These are phyloP conservation scores for Crotalus viridis DNA, from an alignment of 2,113 vertebrate genomes.

Conservation along the genomic window DNA sequence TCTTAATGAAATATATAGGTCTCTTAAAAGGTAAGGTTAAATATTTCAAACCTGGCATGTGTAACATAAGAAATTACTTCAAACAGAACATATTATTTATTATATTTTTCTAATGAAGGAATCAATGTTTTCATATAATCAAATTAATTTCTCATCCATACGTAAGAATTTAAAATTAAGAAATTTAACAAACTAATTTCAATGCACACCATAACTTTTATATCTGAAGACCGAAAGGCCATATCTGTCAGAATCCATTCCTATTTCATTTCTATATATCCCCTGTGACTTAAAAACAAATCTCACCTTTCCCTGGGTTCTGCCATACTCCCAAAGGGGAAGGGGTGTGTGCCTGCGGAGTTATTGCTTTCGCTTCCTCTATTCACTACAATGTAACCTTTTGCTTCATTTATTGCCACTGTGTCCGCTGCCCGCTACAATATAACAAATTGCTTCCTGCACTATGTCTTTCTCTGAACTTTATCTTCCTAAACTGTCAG, in stretches of 20 bases:
- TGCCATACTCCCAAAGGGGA: too few relatives aligned
- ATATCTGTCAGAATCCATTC: neutral
- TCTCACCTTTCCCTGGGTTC: too few relatives aligned
- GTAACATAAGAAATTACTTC: constrained; percentile 71
- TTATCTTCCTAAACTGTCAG: too few relatives aligned
- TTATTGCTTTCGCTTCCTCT: too few relatives aligned
- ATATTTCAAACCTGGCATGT: constrained; percentile 74
- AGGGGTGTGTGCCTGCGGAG: too few relatives aligned
- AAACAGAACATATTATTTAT: constrained; percentile 56
- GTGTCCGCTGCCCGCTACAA: too few relatives aligned
- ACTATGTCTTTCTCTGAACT: too few relatives aligned
- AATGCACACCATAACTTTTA: constrained; percentile 68
- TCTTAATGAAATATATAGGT: constrained; percentile 85
- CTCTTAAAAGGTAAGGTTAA: constrained; percentile 89
- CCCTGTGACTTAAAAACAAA: too few relatives aligned
- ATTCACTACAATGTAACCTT: too few relatives aligned
- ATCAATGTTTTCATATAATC: constrained; percentile 67
- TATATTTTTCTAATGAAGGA: constrained; percentile 69
- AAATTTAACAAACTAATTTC: constrained; percentile 75
- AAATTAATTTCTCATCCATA: constrained; percentile 71
- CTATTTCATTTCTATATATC: too few relatives aligned
- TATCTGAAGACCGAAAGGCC: constrained; percentile 54
- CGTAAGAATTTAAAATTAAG: constrained; percentile 65
- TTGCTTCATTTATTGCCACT: too few relatives aligned
- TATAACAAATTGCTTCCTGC: too few relatives aligned